Base-by-base conservation (phyloP, 2,113 vertebrate species). In the Forbesichthys papilliferus region DNA sequence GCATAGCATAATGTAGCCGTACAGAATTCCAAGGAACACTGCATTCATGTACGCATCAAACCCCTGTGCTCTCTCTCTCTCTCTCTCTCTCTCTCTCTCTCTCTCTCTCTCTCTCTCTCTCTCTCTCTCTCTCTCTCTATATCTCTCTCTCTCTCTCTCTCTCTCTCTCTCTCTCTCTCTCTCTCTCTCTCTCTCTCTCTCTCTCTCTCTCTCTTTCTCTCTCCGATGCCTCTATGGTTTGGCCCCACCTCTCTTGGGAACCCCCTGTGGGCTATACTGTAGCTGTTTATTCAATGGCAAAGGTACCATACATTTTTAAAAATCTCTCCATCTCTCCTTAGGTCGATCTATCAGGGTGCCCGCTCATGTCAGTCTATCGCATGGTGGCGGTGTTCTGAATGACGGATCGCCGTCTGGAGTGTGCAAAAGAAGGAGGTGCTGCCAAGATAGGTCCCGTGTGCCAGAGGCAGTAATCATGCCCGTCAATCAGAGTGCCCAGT, bases 351-450 rank as follows among this genome's bases (percentile, higher is more conserved):
- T 88, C 90, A 81, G 77, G 52, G 69, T 70, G 64, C 64, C 64
- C 11, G 68, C 65, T 78, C 55, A 49, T 86, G 87, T 88, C 85
- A 80, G 74, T 20, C 71, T 75, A 83, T 72, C 51, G 56, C 0
- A 53, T 64, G 72, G 80, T 73, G 36, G 84, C 59, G 27, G 72
- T 82, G 78, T 74, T 47, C 63, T 68, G 82, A 87, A 85, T 88
- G 87, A 88, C 80, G 85, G 86, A 90, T 88, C 34, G 74, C 71
- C 63, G 64, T 75, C 67, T 67, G 76, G 74, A 69, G 71, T 69
- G 83, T 47, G 54, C n/a, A 46, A 69, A 5, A 77, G 76, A 58
- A 53, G 73, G 74, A 73, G 80, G 57, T 65, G 78, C 83, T 77
- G 85, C 84, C 84, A 86, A 77, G 63, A 51, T 59, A 69, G 72